Percentiles rank a stretch among this genome's conserved stretches.
Conservation (phyloP, 64 coral and sea anemone genomes). For the Porites australiensis region DNA sequence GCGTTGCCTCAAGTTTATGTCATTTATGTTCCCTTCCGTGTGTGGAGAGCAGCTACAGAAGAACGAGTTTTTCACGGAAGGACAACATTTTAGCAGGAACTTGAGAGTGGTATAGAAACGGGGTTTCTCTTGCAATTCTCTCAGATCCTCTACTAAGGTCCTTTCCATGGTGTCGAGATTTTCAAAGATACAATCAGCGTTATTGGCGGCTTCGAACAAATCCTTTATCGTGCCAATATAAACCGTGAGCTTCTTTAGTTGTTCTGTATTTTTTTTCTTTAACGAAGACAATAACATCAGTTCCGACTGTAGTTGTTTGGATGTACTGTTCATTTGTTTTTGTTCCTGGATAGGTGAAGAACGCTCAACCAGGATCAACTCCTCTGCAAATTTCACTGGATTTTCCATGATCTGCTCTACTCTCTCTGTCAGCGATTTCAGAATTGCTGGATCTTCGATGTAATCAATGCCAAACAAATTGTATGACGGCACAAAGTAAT, state of each 20-base stretch:
- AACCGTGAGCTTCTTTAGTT: not conserved
- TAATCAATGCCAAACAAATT: slow-evolving; percentile 42
- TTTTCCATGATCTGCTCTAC: slow-evolving; percentile 52
- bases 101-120: too few species aligned
- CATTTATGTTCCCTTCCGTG: too few species aligned
- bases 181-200: not conserved
- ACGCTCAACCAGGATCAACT: not conserved
- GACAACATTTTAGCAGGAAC: too few species aligned
- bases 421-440: slow-evolving; percentile 8
- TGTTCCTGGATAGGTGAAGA: too few species aligned
- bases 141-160: slow-evolving; percentile 6
- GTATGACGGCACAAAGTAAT: slow-evolving; percentile 44
- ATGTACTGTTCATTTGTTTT: too few species aligned
- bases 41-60: too few species aligned
- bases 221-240: not conserved
- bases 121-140: not conserved
- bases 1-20: not conserved
- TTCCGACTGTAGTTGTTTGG: not conserved
- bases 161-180: not conserved
- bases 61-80: too few species aligned
- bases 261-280: not conserved
- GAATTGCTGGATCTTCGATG: slow-evolving; percentile 13
- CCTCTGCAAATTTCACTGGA: not conserved
- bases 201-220: not conserved
- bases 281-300: not conserved